Conservation (phyloP, 2,113 vertebrate species). For the Labeo rohita region DNA sequence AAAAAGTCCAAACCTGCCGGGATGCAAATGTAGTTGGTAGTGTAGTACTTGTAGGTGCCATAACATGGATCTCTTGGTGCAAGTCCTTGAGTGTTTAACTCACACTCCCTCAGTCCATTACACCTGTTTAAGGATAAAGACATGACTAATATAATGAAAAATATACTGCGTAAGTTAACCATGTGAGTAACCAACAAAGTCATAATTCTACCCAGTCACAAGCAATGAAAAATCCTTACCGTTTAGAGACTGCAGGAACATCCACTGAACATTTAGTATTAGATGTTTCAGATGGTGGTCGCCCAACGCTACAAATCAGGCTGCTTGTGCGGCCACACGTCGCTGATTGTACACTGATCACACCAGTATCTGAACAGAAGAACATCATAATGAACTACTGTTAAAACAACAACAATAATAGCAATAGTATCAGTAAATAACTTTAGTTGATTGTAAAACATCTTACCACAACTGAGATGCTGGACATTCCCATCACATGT, state of each 20-base stretch:
- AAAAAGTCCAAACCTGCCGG: not conserved
- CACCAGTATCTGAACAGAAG: not conserved
- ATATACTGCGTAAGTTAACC: not conserved
- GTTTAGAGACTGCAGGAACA: not conserved
- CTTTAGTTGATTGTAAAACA: not conserved
- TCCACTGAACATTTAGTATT: not conserved
- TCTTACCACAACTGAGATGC: not conserved
- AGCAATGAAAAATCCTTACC: not conserved
- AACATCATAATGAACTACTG: not conserved
- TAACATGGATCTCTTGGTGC: slow-evolving; percentile 1
- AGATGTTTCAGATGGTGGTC: not conserved
- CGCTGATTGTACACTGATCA: slow-evolving; percentile 2
- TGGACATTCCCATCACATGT: not conserved
- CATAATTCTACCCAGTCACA: no score
- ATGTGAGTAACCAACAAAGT: not conserved
- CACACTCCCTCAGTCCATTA: slow-evolving; percentile 25
- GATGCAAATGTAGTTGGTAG: not conserved
- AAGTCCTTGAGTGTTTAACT: slow-evolving; percentile 26
- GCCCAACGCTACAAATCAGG: not conserved
- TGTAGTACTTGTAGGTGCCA: slow-evolving; percentile 40
- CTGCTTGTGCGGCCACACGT: not conserved
- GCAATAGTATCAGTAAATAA: not conserved
- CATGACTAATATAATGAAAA: no score
- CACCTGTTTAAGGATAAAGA: slow-evolving; percentile 27
- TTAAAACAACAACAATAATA: not conserved